These are phyloP conservation scores for Porites lutea DNA, from an alignment of 64 coral and sea anemone genomes.

Conservation along the genomic window DNA sequence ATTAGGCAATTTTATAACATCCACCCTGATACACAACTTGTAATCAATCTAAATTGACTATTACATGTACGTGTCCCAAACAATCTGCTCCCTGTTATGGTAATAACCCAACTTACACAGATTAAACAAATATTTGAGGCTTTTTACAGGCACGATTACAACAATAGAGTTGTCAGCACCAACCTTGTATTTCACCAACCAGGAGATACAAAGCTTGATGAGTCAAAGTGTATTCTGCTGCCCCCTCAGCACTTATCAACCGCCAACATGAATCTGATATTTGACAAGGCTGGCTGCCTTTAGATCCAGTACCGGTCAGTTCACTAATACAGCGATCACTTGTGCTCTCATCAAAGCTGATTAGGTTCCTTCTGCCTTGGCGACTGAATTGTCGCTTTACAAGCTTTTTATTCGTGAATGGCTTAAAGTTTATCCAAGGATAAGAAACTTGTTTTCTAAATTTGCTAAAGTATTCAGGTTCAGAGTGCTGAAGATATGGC, in stretches of 20 bases:
- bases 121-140: no score
- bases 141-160: no score
- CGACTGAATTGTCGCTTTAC: conserved; percentile 22
- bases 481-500: conserved; percentile 48
- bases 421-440: conserved; percentile 90
- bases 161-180: background rate
- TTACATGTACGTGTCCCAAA: no score
- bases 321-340: conserved; percentile 84
- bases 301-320: conserved; percentile 70
- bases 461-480: conserved; percentile 65
- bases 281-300: conserved; percentile 35
- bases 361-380: conserved; percentile 52
- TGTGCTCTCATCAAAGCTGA: conserved; percentile 81
- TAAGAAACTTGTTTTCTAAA: conserved; percentile 78
- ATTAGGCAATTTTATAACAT: no score
- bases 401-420: conserved; percentile 70
- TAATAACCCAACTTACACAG: no score
- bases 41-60: no score
- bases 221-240: conserved; percentile 76
- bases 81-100: no score
- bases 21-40: no score
- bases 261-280: conserved; percentile 85
- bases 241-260: conserved; percentile 70
- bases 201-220: conserved; percentile 87
- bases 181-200: conserved; percentile 90